These are phyloP conservation scores for Lagodon rhomboides DNA, from an alignment of 2,797 vertebrate species.

Conservation along the genomic window DNA sequence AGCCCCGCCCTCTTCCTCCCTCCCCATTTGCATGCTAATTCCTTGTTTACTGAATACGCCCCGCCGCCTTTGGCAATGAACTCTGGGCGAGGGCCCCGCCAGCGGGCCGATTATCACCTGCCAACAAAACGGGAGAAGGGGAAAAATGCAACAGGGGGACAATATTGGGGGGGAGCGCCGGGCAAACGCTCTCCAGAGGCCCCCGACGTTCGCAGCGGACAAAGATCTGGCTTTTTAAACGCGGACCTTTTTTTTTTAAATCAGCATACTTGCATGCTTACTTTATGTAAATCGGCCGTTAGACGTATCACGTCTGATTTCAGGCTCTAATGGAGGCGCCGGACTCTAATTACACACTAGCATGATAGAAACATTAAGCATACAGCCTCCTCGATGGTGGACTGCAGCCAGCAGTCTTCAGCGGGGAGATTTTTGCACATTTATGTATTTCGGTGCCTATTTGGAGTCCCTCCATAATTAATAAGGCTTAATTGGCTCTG, in stretches of 20 bases:
- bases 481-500: conserved; percentile 79
- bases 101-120: conserved; percentile 80
- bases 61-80: conserved; percentile 83
- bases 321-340: conserved; percentile 75
- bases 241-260: conserved; percentile 63
- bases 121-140: conserved; percentile 64
- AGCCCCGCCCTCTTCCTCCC: conserved; percentile 81
- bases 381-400: conserved; percentile 55
- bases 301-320: conserved; percentile 72
- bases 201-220: conserved; percentile 7
- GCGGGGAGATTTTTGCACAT: conserved; percentile 64
- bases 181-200: conserved; percentile 43
- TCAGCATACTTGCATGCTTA: conserved; percentile 76
- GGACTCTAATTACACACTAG: conserved; percentile 76
- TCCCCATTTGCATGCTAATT: conserved; percentile 90
- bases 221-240: conserved; percentile 67
- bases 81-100: conserved; percentile 70
- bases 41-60: conserved; percentile 87
- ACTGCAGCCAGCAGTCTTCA: conserved; percentile 54
- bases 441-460: conserved; percentile 76
- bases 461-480: conserved; percentile 80
- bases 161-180: conserved; percentile 34
- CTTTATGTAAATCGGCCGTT: conserved; percentile 87
- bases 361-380: conserved; percentile 68
- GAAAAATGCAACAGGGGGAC: conserved; percentile 47